Conservation (phyloP, 2,888 invertebrate species). For the Podabrus alpinus region DNA sequence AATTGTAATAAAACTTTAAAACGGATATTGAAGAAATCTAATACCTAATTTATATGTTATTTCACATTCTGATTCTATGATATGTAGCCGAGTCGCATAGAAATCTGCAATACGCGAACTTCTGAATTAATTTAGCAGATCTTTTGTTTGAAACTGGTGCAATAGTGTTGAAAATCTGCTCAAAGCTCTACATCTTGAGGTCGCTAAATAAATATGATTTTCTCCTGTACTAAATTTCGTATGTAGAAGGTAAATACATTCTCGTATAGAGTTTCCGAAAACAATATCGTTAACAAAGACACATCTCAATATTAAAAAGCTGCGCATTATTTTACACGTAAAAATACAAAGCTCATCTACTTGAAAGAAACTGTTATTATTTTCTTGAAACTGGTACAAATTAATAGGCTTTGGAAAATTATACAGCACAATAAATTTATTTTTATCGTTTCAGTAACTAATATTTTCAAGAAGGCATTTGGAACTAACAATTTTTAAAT, state of each 20-base stretch:
- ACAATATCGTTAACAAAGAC: background rate
- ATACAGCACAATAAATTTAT: too few species aligned
- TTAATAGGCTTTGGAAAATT: too few species aligned
- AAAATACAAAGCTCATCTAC: background rate
- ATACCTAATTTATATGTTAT: background rate
- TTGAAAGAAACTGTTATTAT: background rate
- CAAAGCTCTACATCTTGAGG: background rate
- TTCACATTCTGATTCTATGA: background rate
- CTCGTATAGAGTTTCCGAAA: background rate
- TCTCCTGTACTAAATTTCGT: background rate
- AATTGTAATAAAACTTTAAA: background rate
- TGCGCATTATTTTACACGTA: background rate
- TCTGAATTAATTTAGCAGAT: background rate
- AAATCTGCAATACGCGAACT: background rate
- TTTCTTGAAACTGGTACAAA: background rate
- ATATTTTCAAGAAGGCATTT: background rate
- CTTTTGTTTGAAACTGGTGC: background rate
- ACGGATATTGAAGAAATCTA: background rate
- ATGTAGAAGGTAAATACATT: background rate
- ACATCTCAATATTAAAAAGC: background rate
- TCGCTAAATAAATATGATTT: background rate
- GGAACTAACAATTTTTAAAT: too few species aligned
- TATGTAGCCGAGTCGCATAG: background rate
- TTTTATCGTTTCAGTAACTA: background rate
- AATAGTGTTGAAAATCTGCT: background rate